Evolutionary conservation across 2,888 invertebrate species (phyloP), one percentile per base, ranked within the genome.

Genomic region (Diarsia dahlii): DNA sequence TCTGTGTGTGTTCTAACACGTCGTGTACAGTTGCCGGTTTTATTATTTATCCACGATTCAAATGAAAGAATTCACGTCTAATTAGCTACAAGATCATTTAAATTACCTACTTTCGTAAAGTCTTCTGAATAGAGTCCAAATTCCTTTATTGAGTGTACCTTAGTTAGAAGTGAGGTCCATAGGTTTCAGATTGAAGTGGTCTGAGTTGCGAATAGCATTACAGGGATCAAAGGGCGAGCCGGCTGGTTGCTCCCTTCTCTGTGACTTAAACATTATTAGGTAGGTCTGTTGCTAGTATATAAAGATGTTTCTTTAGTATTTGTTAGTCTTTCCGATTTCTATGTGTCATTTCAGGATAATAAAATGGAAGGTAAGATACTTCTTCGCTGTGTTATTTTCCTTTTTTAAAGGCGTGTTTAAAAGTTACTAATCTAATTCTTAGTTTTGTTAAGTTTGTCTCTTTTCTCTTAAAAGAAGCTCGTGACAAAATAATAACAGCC

Each of bases 201-300:
- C 72, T 78, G 52, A 54, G 79, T 65, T 54, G 28, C 39, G 39
- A 78, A 78, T 73, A 66, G 39, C 12, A 62, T 54, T 60, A 73
- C 15, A 46, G 8, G 20, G 65, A 58, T 72, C 73, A 78, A 78
- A 73, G 65, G 18, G n/a, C 18, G 5, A 23, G 34, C 28, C 10
- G 52, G 12, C 52, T 58, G 34, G 20, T 52, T 60, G 23, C 13
- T 3, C 1, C 28, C 13, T 15, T 28, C 54, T n/a, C 54, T 18
- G n/a, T 50, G n/a, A 50, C 9, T n/a, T 34, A 20, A 39, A 46
- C 18, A 12, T 34, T 63, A 63, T n/a, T 63, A 63, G 45, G 34
- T n/a, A 58, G 34, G 28, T 60, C 48, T 20, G 15, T 23, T 23
- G 13, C 15, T 45, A 8, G 34, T 63, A 48, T 20, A 23, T 62